Base-by-base conservation (phyloP, 1,140 invertebrate genomes). In the Ericerus pela region DNA sequence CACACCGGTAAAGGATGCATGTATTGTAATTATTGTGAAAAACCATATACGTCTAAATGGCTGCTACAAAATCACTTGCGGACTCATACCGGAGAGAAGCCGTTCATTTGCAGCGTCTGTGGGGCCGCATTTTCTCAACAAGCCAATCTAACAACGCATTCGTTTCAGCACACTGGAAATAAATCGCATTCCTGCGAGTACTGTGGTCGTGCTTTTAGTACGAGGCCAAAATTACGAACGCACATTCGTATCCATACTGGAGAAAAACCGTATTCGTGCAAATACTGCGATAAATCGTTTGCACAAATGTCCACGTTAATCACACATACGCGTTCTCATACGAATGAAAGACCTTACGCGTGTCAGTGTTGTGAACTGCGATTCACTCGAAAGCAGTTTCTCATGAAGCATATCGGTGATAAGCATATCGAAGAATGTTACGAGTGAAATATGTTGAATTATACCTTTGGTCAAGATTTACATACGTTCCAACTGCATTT, bases 251-350 rank as follows among this genome's bases (percentile, higher is more conserved):
- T 74, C 14, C 60, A 63, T 28, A 61, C 60, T n/a, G 57, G 58
- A 20, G 58, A 60, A 30, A 59, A 60, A 55, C 58, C 58, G 2
- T 58, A 54, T 51, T 27, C 37, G 6, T 61, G 60, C 51, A 28
- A 57, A 27, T 72, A 77, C 4, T 88, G 85, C 64, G 72, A 76
- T 12, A 77, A 78, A 56, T 69, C 66, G 60, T 80, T 75, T 63
- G 79, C 72, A 0, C 70, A 73, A 38, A 75, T 74, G 54, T 75
- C 72, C 52, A 71, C 77, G 41, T 61, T 81, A 22, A 65, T 71
- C 57, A 63, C 81, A 10, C 84, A 88, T 69, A 68, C 84, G 37
- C 69, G 76, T 2, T 79, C 79, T 27, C 82, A 85, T 66, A 81
- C 79, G 1, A 81, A 60, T 2, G 81, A 85, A 52, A 62, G 58